Percentiles rank a stretch among this genome's conserved stretches.
Conservation (phyloP, 2,888 invertebrate species). For the Cantharis lateralis region DNA sequence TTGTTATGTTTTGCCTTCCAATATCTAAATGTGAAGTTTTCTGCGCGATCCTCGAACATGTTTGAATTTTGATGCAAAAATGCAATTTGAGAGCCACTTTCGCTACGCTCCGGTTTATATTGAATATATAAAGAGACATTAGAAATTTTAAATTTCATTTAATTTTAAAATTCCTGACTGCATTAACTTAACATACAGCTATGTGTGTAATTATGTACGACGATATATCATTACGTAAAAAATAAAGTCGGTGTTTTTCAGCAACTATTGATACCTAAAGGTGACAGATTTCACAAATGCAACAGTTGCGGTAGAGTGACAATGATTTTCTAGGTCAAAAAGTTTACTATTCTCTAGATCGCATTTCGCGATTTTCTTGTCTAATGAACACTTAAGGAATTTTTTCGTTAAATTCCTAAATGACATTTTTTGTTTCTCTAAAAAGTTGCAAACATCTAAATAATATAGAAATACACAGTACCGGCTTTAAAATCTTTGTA, state of each 20-base stretch:
- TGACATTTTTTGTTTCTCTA: not conserved
- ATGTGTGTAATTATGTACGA: not conserved
- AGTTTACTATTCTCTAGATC: not conserved
- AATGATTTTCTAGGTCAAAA: not conserved
- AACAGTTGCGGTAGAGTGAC: not conserved
- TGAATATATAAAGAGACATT: too few species aligned
- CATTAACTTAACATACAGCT: not conserved
- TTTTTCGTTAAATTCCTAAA: not conserved
- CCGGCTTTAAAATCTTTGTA: too few species aligned
- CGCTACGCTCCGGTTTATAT: too few species aligned
- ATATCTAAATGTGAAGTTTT: too few species aligned
- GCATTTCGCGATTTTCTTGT: not conserved
- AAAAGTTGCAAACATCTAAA: not conserved
- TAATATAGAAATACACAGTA: not conserved
- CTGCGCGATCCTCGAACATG: too few species aligned
- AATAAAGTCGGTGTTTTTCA: not conserved
- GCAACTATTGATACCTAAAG: not conserved
- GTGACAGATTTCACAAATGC: not conserved
- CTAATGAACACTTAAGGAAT: not conserved
- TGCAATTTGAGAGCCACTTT: too few species aligned
- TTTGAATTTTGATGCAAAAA: too few species aligned
- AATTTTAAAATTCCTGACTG: not conserved
- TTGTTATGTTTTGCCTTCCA: too few species aligned
- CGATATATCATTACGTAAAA: not conserved
- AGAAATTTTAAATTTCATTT: not conserved